Percentiles rank a stretch among this genome's conserved stretches.
Evolutionary conservation across 2,888 invertebrate genomes (phyloP).

Genomic region (Homarus gammarus): DNA sequence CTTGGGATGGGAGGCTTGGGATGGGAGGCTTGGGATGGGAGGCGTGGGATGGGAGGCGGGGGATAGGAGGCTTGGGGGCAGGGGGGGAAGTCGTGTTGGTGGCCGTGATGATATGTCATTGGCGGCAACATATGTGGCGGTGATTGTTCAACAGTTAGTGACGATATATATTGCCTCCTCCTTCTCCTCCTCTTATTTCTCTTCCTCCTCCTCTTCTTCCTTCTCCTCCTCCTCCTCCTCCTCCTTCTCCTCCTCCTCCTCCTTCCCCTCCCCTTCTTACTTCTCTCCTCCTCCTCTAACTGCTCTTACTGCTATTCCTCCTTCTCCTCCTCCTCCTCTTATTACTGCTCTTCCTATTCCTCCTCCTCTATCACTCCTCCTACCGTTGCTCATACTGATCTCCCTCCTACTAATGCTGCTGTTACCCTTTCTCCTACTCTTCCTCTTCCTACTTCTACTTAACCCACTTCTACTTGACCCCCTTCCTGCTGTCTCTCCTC

Average conservation of each 20-base stretch:
- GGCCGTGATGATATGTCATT: neutral
- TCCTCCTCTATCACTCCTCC: neutral
- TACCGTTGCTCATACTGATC: neutral
- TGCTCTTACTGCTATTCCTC: neutral
- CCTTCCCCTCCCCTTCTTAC: neutral
- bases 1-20: too few species aligned
- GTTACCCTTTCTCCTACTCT: too few species aligned
- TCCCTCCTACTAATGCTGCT: neutral
- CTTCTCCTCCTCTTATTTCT: neutral
- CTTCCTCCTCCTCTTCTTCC: neutral
- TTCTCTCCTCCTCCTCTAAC: neutral
- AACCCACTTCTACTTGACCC: too few species aligned
- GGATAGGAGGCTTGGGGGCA: too few species aligned
- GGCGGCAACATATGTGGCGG: neutral
- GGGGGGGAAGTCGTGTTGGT: neutral
- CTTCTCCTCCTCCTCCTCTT: neutral
- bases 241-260: neutral
- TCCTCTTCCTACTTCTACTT: too few species aligned
- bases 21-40: too few species aligned
- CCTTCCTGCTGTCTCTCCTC: too few species aligned
- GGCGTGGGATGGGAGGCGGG: too few species aligned
- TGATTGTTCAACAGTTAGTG: slow-evolving; percentile 1
- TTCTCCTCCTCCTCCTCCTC: neutral
- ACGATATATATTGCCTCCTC: neutral
- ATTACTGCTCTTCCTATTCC: neutral